Conservation (phyloP, 2,797 vertebrate genomes). For the Hemibagrus guttatus region DNA sequence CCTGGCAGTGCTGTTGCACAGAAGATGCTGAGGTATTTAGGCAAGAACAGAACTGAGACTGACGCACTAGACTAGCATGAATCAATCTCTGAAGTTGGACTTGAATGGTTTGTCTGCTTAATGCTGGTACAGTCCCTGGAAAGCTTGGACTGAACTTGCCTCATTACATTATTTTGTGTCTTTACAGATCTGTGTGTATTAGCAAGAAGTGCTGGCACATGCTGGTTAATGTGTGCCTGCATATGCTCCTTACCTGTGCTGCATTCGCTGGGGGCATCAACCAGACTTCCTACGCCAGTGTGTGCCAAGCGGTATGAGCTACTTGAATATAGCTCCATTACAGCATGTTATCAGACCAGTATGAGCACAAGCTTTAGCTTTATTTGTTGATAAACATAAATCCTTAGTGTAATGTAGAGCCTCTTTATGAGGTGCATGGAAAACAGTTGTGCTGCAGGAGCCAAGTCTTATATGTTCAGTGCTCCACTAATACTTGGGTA, state of each 20-base stretch:
- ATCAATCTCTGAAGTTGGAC: not conserved
- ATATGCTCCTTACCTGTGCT: slow-evolving; percentile 89
- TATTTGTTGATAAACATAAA: not conserved
- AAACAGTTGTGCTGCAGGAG: not conserved
- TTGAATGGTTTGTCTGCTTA: not conserved
- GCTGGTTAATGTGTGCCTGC: slow-evolving; percentile 93
- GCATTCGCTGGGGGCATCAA: slow-evolving; percentile 92
- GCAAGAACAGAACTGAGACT: not conserved
- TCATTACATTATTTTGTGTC: slow-evolving; percentile 22
- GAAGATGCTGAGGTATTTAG: not conserved
- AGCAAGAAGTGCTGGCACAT: slow-evolving; percentile 98
- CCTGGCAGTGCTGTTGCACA: not conserved
- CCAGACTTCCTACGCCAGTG: slow-evolving; percentile 84
- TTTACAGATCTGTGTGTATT: slow-evolving; percentile 85
- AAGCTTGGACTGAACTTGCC: not conserved
- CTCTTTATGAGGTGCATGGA: not conserved
- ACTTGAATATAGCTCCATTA: not conserved
- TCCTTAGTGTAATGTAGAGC: not conserved
- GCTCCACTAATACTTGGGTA: not conserved
- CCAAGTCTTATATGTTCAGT: not conserved
- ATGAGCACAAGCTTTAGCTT: not conserved
- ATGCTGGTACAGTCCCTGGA: not conserved
- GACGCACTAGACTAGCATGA: not conserved
- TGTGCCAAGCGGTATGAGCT: slow-evolving; percentile 94
- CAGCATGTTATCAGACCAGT: too few relatives aligned